Percentiles rank a stretch among this genome's conserved stretches.
These are phyloP conservation scores for Drosophila arizonae DNA, from an alignment of 1,140 invertebrate genomes.

Conservation along the genomic window DNA sequence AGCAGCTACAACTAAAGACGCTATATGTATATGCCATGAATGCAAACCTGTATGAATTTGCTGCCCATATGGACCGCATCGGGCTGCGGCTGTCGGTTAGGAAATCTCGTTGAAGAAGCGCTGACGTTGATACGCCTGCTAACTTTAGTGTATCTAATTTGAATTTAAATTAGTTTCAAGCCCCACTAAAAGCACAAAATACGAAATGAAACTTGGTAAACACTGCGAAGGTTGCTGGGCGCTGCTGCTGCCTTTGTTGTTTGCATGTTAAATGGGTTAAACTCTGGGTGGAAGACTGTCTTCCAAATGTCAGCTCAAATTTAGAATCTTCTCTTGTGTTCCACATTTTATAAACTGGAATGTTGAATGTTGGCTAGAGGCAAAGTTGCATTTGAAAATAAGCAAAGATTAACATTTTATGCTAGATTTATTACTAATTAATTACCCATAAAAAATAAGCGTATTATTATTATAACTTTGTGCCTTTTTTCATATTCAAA, in stretches of 20 bases:
- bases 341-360: too few relatives aligned
- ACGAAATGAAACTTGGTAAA: constrained; percentile 20
- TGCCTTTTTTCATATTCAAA: too few relatives aligned
- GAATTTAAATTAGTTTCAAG: constrained; percentile 76
- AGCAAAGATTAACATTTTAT: too few relatives aligned
- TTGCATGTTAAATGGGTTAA: constrained; percentile 22
- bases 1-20: constrained; percentile 8
- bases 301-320: constrained; percentile 14
- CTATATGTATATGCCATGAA: constrained; percentile 25
- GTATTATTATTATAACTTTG: too few relatives aligned
- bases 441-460: too few relatives aligned
- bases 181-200: constrained; percentile 33
- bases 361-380: too few relatives aligned
- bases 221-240: constrained; percentile 12
- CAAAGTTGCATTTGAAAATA: too few relatives aligned
- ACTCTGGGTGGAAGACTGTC: not conserved
- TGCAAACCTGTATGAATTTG: constrained; percentile 50
- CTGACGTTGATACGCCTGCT: constrained; percentile 71
- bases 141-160: constrained; percentile 75
- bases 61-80: constrained; percentile 66
- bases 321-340: not conserved
- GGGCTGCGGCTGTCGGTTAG: constrained; percentile 35
- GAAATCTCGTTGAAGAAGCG: constrained; percentile 70
- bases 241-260: not conserved
- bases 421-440: too few relatives aligned